phyloP scores from a whole-genome alignment of 2,113 vertebrate genomes.

The Colistium nudipinnis region DNA sequence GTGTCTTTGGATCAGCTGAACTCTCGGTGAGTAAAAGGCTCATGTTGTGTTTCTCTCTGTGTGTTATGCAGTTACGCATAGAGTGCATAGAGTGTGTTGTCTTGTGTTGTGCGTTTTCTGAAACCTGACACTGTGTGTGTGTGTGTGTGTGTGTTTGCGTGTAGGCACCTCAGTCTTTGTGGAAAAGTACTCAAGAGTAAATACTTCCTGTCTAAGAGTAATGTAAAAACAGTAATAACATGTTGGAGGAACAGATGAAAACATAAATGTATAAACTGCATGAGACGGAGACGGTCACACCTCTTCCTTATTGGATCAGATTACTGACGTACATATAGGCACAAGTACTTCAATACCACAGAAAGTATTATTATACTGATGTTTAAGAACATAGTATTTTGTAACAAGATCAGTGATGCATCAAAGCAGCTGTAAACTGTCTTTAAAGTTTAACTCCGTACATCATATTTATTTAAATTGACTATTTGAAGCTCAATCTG shows the following conservation, averaged over 20 bases:
- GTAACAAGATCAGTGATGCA: not conserved
- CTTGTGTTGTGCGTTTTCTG: not conserved
- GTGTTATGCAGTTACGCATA: too few species aligned
- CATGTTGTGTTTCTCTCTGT: not conserved
- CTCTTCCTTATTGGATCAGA: too few species aligned
- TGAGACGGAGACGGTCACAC: too few species aligned
- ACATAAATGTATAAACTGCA: too few species aligned
- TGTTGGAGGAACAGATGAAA: too few species aligned
- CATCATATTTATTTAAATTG: too few species aligned
- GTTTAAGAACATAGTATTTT: not conserved
- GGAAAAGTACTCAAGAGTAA: not conserved
- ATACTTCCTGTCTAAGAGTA: too few species aligned
- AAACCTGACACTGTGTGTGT: not conserved
- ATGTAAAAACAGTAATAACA: too few species aligned
- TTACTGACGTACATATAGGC: not conserved
- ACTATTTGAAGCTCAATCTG: not conserved
- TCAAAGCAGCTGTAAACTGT: too few species aligned
- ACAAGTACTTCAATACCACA: not conserved
- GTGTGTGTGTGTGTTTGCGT: not conserved
- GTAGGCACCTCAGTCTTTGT: not conserved
- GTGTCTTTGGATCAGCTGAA: not conserved
- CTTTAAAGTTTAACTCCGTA: too few species aligned
- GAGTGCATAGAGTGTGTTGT: too few species aligned
- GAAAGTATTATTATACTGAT: not conserved
- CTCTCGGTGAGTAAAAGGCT: slow-evolving; percentile 14